Evolutionary conservation across 2,113 vertebrate species (phyloP), one percentile per base, ranked within the genome.

Genomic region (Mesocricetus auratus): DNA sequence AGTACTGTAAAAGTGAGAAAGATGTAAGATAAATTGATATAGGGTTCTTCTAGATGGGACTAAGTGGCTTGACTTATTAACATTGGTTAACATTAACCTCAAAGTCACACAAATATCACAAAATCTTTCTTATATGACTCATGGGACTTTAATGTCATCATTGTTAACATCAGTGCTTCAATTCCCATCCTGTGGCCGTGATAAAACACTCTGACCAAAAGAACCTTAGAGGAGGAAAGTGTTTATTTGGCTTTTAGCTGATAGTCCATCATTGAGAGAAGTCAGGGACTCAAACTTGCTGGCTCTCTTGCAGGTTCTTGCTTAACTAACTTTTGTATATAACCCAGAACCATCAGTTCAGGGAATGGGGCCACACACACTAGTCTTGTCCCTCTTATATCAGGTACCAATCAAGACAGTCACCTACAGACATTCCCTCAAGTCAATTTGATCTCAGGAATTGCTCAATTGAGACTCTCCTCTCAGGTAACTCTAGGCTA

Each of bases 61-160:
- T 83, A 66, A 53, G 45, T 58, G 78, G 31, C 45, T 79, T 95
- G 56, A 7, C 33, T 87, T 24, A 91, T 91, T 77, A 89, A 86
- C 5, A 36, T 9, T 94, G 58, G 33, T n/a, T 82, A 82, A 66
- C 79, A 71, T 53, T 39, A 69, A 16, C 9, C 47, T 22, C 1
- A 17, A 62, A 62, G 24, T 86, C 87, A 93, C 74, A 91, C 36
- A 83, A 90, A 89, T 7, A 77, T 78, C 24, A 53, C 31, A 47
- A 82, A 56, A 74, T 64, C n/a, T 60, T 89, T 62, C 56, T 89
- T 93, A 50, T 1, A 10, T 62, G 45, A 94, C 31, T 74, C 56
- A 89, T 86, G 82, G 33, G 10, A 36, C 3, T 86, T 93, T 86
- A 74, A 60, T 85, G 21, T 73, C 92, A 0, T 39, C 56, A 86